Evolutionary conservation across 2,113 vertebrate genomes (phyloP).

Genomic region (Thunnus maccoyii): DNA sequence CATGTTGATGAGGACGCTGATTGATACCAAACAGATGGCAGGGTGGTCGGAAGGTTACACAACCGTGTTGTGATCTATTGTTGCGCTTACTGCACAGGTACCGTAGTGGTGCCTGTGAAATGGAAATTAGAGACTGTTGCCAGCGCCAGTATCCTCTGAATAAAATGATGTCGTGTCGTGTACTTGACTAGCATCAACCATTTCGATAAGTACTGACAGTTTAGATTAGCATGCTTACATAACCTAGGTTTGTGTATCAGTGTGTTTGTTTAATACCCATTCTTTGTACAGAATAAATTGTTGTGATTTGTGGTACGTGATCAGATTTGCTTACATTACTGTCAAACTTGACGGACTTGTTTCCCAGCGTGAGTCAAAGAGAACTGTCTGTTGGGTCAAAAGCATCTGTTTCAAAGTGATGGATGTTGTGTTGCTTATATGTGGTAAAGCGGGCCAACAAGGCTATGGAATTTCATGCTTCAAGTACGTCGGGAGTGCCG

Average conservation of each 20-base stretch:
- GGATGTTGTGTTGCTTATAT: conserved; percentile 54
- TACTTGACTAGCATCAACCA: conserved; percentile 38
- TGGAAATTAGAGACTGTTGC: neutral
- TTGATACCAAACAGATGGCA: conserved; percentile 73
- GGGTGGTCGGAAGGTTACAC: neutral
- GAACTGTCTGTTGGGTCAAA: conserved; percentile 36
- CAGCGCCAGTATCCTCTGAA: neutral
- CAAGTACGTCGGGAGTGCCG: conserved; percentile 33
- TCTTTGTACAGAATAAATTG: conserved; percentile 50
- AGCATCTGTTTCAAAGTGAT: conserved; percentile 38
- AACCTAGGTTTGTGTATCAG: conserved; percentile 43
- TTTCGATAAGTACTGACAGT: conserved; percentile 49
- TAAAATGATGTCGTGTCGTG: conserved; percentile 35
- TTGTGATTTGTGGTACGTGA: conserved; percentile 58
- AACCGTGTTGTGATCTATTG: conserved; percentile 16
- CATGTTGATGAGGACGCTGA: conserved; percentile 56
- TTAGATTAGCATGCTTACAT: conserved; percentile 49
- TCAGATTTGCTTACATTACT: conserved; percentile 67
- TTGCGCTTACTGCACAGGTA: conserved; percentile 30
- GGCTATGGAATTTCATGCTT: conserved; percentile 56
- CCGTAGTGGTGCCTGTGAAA: conserved; percentile 1
- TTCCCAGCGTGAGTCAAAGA: conserved; percentile 52
- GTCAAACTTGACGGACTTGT: conserved; percentile 25
- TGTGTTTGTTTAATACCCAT: conserved; percentile 55
- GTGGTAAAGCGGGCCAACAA: conserved; percentile 42